Conservation (phyloP, 2,113 vertebrate species). For the Elaphurus davidianus region DNA sequence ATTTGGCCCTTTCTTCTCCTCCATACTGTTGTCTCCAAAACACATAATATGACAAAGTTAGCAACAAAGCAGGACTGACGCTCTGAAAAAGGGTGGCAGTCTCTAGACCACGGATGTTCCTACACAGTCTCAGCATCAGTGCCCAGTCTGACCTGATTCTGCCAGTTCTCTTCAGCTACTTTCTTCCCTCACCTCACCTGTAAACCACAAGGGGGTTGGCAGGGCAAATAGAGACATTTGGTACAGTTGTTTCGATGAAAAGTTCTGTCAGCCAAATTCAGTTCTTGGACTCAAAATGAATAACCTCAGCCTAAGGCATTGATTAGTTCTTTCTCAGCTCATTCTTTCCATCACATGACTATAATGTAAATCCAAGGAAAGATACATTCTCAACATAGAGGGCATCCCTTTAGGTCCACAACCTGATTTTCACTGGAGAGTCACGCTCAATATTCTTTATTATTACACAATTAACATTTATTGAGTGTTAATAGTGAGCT, state of each 20-base stretch:
- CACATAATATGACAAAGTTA: background rate
- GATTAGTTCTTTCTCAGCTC: background rate
- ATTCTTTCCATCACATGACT: conserved; percentile 15
- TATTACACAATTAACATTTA: conserved; percentile 72
- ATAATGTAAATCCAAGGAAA: conserved; percentile 46
- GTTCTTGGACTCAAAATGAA: conserved; percentile 11
- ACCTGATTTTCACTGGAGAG: background rate
- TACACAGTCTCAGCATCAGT: background rate
- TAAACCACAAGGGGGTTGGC: background rate
- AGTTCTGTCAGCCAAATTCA: background rate
- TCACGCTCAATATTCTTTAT: conserved; percentile 66
- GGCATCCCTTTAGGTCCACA: conserved; percentile 33
- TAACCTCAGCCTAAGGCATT: background rate
- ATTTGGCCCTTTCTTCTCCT: background rate
- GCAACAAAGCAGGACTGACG: background rate
- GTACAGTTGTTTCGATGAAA: background rate
- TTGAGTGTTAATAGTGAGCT: conserved; percentile 69
- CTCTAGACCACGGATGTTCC: background rate
- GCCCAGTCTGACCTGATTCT: background rate
- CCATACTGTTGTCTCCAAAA: background rate
- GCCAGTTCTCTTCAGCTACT: background rate
- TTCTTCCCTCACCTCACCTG: background rate
- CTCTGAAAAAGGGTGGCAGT: background rate
- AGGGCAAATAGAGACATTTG: background rate
- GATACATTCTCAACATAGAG: conserved; percentile 8